Conservation (phyloP, 2,888 invertebrate genomes). For the Sminthurinus aureus region DNA sequence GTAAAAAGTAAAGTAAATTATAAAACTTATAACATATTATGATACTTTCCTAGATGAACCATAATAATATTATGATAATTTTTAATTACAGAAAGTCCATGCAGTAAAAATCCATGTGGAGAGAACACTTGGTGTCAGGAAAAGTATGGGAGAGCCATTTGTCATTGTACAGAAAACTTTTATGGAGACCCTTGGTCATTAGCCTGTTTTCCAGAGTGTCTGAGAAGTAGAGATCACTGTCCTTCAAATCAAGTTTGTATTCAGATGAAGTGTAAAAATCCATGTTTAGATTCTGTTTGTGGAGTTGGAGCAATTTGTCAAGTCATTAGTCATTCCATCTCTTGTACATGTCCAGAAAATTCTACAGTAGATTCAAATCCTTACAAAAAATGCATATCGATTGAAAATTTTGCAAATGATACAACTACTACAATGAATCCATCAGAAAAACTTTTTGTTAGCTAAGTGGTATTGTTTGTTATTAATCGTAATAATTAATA, state of each 20-base stretch:
- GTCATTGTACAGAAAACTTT: conserved; percentile 20
- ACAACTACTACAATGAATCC: no score
- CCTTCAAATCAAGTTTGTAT: background rate
- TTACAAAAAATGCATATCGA: background rate
- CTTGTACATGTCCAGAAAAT: conserved; percentile 8
- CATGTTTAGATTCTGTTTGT: conserved; percentile 15
- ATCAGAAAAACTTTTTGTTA: no score
- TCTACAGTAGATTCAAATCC: background rate
- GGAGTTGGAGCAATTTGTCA: conserved; percentile 6
- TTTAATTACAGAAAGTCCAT: conserved; percentile 2
- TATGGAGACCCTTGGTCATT: conserved; percentile 17
- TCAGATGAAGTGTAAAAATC: conserved; percentile 11
- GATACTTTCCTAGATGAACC: background rate
- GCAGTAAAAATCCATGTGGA: conserved; percentile 8
- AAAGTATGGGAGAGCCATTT: conserved; percentile 26
- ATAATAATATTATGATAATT: no score
- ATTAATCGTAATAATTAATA: no score
- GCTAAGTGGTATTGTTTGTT: no score
- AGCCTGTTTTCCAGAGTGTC: conserved; percentile 17
- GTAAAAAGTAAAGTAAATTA: no score
- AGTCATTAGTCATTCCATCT: background rate
- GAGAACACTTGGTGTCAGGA: conserved; percentile 25
- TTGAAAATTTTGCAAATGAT: background rate
- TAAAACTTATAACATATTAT: background rate
- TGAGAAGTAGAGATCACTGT: conserved; percentile 13